These are phyloP conservation scores for Petrocephalus schoutedeni DNA, from an alignment of 2,797 vertebrate genomes.

Conservation along the genomic window DNA sequence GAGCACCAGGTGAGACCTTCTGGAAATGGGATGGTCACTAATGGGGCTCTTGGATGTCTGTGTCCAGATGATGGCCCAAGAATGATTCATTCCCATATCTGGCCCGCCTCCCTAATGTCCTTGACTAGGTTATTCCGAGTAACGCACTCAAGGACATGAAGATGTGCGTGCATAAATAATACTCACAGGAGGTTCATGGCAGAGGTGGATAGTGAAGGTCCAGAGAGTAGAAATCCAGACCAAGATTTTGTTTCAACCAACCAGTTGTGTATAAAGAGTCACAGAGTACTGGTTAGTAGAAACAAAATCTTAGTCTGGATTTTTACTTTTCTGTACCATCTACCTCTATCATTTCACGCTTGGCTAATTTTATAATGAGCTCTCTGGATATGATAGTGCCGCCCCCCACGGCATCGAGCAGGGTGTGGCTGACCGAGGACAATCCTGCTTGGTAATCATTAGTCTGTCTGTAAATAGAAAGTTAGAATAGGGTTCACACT, in stretches of 20 bases:
- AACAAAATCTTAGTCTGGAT: not conserved
- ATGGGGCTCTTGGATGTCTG: not conserved
- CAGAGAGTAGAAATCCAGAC: not conserved
- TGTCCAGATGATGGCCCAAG: not conserved
- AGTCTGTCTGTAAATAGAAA: not conserved
- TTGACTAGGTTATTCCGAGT: not conserved
- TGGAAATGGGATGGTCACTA: not conserved
- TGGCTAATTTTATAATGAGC: not conserved
- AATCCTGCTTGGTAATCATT: not conserved
- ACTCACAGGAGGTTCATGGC: not conserved
- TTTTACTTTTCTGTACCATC: not conserved
- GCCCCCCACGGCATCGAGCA: not conserved
- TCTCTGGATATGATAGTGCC: not conserved
- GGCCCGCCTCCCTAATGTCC: not conserved
- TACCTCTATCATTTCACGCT: not conserved
- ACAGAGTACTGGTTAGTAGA: not conserved
- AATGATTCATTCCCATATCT: not conserved
- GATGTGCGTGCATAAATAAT: not conserved
- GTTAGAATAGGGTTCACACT: not conserved
- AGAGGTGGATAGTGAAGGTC: not conserved
- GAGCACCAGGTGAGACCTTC: not conserved
- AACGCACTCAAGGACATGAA: not conserved
- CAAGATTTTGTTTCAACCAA: not conserved
- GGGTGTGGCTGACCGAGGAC: not conserved
- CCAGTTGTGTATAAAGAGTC: not conserved